Percentiles rank a stretch among this genome's conserved stretches.
Conservation (phyloP, 2,113 vertebrate species). For the Platysternon megacephalum region DNA sequence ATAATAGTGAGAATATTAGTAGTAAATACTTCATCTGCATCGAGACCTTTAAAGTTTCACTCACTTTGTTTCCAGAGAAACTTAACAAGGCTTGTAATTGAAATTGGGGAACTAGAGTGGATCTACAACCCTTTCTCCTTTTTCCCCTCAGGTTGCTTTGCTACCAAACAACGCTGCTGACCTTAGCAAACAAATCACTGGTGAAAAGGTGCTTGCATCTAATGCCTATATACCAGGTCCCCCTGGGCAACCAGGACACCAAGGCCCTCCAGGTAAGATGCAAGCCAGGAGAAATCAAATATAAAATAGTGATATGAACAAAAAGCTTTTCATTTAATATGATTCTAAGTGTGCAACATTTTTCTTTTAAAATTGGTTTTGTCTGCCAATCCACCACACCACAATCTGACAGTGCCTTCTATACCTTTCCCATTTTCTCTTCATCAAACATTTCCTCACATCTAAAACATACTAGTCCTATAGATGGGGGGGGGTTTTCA, state of each 20-base stretch:
- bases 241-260: slow-evolving; percentile 87
- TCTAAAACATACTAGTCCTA: neutral
- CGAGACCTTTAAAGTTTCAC: neutral
- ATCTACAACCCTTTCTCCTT: neutral
- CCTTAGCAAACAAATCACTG: slow-evolving; percentile 89
- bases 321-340: neutral
- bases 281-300: neutral
- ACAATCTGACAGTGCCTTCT: neutral
- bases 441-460: neutral
- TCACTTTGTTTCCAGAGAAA: neutral
- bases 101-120: neutral
- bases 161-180: slow-evolving; percentile 88
- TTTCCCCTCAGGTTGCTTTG: slow-evolving; percentile 84
- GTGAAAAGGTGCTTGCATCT: slow-evolving; percentile 87
- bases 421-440: neutral
- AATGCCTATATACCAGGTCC: slow-evolving; percentile 88
- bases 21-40: neutral
- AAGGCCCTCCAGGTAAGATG: slow-evolving; percentile 88
- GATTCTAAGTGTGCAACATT: neutral
- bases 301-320: neutral
- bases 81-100: neutral
- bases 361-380: neutral
- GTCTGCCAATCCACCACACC: neutral
- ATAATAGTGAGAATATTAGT: neutral
- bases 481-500: neutral